Conservation (phyloP, 2,797 vertebrate species). For the Danio choprae region DNA sequence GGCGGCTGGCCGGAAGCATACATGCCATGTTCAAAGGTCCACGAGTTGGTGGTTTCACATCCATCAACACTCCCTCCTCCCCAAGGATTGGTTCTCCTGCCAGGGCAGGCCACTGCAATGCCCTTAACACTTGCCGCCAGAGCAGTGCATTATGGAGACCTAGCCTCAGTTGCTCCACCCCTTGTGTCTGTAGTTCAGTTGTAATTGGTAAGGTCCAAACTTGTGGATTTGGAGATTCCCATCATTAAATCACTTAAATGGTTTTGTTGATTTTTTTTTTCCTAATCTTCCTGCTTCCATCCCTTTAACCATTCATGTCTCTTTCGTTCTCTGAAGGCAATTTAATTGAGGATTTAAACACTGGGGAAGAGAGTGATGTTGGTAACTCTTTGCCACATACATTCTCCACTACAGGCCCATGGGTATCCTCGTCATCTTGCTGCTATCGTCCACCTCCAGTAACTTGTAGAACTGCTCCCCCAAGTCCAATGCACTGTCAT, state of each 20-base stretch:
- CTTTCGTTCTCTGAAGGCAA: constrained; percentile 64
- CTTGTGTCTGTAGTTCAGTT: constrained; percentile 66
- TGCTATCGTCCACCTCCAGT: constrained; percentile 45
- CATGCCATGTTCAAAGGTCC: not conserved
- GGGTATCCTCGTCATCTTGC: constrained; percentile 54
- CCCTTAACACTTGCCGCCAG: constrained; percentile 48
- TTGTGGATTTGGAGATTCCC: not conserved
- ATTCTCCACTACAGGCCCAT: constrained; percentile 33
- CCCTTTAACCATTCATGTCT: constrained; percentile 11
- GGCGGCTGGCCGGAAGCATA: not conserved
- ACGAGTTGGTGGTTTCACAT: constrained; percentile 37
- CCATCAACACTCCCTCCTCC: not conserved
- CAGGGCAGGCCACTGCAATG: constrained; percentile 23
- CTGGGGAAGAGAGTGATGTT: constrained; percentile 36
- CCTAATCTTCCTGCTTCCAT: constrained; percentile 32
- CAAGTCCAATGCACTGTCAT: constrained; percentile 67
- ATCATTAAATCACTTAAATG: constrained; percentile 14
- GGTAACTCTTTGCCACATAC: not conserved
- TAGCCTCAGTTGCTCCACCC: constrained; percentile 62
- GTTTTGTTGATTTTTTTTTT: constrained; percentile 4
- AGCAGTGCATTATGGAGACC: constrained; percentile 63
- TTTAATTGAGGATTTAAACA: constrained; percentile 59
- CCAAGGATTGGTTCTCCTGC: not conserved
- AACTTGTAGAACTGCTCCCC: constrained; percentile 63
- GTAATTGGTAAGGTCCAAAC: constrained; percentile 71